Conservation (phyloP, 1,140 invertebrate species). For the Orchestia grillus region DNA sequence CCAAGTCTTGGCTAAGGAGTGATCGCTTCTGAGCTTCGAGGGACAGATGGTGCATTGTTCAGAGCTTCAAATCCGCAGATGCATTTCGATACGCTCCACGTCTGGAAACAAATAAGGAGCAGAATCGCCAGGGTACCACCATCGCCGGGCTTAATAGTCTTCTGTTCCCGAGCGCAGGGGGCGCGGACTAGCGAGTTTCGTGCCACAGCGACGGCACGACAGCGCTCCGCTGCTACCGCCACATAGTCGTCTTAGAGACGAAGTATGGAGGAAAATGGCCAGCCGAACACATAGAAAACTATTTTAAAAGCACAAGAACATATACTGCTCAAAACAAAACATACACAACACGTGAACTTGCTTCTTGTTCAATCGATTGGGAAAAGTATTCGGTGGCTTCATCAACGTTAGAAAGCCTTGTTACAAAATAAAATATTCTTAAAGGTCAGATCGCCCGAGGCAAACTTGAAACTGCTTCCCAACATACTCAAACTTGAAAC, state of each 20-base stretch:
- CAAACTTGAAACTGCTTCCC: too few relatives aligned
- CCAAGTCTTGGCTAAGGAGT: not conserved
- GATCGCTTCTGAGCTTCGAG: not conserved
- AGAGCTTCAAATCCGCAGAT: not conserved
- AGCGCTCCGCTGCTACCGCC: not conserved
- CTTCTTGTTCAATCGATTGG: too few relatives aligned
- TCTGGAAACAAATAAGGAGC: not conserved
- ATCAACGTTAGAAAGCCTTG: too few relatives aligned
- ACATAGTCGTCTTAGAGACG: not conserved
- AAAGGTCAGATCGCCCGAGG: too few relatives aligned
- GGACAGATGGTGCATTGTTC: not conserved
- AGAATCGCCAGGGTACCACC: not conserved
- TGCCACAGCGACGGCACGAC: not conserved
- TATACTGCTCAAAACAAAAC: not conserved
- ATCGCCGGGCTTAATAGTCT: not conserved
- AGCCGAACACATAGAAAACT: not conserved
- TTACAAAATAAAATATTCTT: too few relatives aligned
- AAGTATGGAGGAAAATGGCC: not conserved
- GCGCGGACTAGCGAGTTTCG: not conserved
- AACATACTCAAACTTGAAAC: too few relatives aligned
- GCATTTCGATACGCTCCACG: not conserved
- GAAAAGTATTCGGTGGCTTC: too few relatives aligned
- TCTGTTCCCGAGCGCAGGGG: not conserved
- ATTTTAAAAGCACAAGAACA: not conserved
- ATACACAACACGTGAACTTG: too few relatives aligned